Conservation (phyloP, 2,797 vertebrate genomes). For the Chloroceryle inda region DNA sequence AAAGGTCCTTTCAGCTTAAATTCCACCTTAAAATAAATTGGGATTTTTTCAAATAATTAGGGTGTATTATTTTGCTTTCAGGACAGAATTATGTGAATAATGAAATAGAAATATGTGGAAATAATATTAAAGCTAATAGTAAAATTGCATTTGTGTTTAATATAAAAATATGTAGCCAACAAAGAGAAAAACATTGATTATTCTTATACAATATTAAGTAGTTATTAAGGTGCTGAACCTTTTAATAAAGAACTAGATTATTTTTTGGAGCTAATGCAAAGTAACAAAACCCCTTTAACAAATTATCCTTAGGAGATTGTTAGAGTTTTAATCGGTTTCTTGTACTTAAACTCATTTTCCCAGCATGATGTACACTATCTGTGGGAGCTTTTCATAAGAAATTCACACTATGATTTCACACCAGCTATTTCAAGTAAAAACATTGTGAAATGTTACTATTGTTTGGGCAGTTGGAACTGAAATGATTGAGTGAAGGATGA, state of each 20-base stretch:
- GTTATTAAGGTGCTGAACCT: conserved; percentile 68
- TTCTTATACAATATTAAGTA: conserved; percentile 55
- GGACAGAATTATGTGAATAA: neutral
- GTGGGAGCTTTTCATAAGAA: conserved; percentile 79
- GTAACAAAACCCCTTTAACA: conserved; percentile 79
- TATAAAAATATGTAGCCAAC: conserved; percentile 25
- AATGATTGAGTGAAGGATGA: conserved; percentile 77
- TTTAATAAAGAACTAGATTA: conserved; percentile 66
- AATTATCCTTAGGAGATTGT: conserved; percentile 78
- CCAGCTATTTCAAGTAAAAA: conserved; percentile 77
- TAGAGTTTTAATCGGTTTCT: conserved; percentile 80
- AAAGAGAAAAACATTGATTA: conserved; percentile 47
- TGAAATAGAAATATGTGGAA: conserved; percentile 11
- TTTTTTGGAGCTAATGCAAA: conserved; percentile 74
- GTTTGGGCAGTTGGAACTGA: conserved; percentile 74
- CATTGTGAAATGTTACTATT: conserved; percentile 79
- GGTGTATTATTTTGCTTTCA: neutral
- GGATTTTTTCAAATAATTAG: neutral
- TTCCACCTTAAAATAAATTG: neutral
- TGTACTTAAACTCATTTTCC: conserved; percentile 80
- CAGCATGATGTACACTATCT: conserved; percentile 76
- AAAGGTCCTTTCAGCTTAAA: neutral
- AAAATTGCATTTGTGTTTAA: conserved; percentile 18
- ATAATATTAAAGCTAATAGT: conserved; percentile 31
- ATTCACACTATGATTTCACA: conserved; percentile 75